Evolutionary conservation across 2,888 invertebrate genomes (phyloP), one percentile per base, ranked within the genome.

Genomic region (Ormyrus labotus): DNA sequence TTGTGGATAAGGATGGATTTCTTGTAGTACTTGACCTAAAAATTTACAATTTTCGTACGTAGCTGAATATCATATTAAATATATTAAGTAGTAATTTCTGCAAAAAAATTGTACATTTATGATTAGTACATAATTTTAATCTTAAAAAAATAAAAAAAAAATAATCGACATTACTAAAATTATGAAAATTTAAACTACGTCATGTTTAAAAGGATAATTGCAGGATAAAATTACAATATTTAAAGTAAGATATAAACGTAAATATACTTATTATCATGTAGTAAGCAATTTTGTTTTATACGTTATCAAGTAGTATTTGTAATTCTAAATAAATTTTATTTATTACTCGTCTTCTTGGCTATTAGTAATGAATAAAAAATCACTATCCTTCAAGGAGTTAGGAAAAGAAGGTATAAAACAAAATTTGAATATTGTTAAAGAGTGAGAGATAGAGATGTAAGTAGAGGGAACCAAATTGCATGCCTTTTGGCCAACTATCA

Each of bases 401-500:
- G 34, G 34, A 34, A 34, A 34, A 45, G 34, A 67, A 45, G 47
- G 19, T 57, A 64, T 53, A 2, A 57, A 11, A 61, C 65, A 34
- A 34, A 34, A 34, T 34, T 34, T 34, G 34, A 34, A 34, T 34
- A 68, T 47, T 51, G 13, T 34, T 34, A 34, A 11, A 53, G 47
- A 64, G 64, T 53, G 48, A 69, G 48, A 63, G 47, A 13, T 63
- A 69, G 61, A 50, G 13, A 60, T 34, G 34, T 34, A 64, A 51
- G 65, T 70, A 72, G 81, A 79, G 47, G 53, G 47, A 64, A 77
- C 34, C 34, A 51, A 74, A 61, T 63, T 71, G 80, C 85, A 85
- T 85, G 85, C 85, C 83, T 83, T 68, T 51, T 83, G 82, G 74
- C 80, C 83, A 79, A 82, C 83, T 84, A 78, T 82, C 64, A 47